A percentile compares a stretch with the other conserved stretches of the same genome.
phyloP scores from a whole-genome alignment of 2,888 invertebrate genomes.

The Netelia melanura region DNA sequence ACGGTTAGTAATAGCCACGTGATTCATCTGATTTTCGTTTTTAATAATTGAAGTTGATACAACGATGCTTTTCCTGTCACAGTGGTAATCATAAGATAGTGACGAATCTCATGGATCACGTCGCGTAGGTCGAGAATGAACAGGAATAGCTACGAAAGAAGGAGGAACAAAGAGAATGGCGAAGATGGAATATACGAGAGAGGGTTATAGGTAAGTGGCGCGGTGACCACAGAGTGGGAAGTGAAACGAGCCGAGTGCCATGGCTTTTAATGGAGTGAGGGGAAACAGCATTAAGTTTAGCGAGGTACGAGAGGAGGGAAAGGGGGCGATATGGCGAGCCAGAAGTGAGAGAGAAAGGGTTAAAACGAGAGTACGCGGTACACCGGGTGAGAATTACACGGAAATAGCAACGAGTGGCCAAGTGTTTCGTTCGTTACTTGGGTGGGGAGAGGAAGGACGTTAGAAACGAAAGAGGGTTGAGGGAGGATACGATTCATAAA shows the following conservation, averaged over 20 bases:
- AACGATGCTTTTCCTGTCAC: background rate
- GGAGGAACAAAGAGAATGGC: conserved; percentile 64
- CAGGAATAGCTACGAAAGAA: conserved; percentile 7
- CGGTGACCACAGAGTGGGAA: conserved; percentile 81
- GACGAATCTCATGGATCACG: background rate
- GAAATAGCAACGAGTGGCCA: conserved; percentile 78
- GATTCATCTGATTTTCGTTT: background rate
- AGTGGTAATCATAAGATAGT: background rate
- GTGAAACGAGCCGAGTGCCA: conserved; percentile 83
- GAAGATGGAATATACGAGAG: conserved; percentile 58
- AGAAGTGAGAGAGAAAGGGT: conserved; percentile 63
- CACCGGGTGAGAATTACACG: conserved; percentile 79
- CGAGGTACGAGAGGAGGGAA: conserved; percentile 72
- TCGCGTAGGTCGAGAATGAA: conserved; percentile 23
- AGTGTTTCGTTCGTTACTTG: conserved; percentile 38
- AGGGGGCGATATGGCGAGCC: conserved; percentile 31
- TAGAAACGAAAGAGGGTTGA: conserved; percentile 70
- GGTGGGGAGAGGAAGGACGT: conserved; percentile 65
- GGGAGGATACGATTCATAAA: conserved; percentile 83
- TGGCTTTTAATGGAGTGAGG: conserved; percentile 83
- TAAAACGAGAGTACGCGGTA: conserved; percentile 70
- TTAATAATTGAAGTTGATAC: background rate
- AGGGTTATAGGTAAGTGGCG: conserved; percentile 73
- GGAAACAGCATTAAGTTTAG: conserved; percentile 80
- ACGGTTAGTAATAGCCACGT: background rate